Evolutionary conservation across 30 jellyfish, hydroid and myxozoan genomes (phyloP), one percentile per base, ranked within the genome.

Genomic region (Chrysaora quinquecirrha): DNA sequence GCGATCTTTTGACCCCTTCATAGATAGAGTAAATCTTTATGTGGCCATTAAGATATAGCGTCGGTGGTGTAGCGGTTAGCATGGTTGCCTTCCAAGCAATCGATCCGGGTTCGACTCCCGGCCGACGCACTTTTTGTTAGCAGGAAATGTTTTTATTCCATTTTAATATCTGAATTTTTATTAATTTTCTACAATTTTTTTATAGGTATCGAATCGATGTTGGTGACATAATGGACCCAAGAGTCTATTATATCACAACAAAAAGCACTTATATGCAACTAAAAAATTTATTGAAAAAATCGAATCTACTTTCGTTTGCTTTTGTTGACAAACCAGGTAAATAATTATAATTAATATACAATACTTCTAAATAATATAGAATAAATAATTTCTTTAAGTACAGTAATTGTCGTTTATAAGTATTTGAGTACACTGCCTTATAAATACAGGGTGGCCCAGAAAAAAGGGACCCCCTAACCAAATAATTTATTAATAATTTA

Each of bases 241-340:
- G 84, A 9, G 62, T 91, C 4, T 78, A 74, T 32, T 91, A 62
- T 89, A 91, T 75, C 3, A 54, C 96, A 0, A 85, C 96, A 46
- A 75, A 73, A 74, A 79, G 96, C 77, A 78, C 96, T 10, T 91
- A 91, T 46, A 20, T 91, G 87, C 94, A 85, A 22, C 70, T 91
- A 74, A 81, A 72, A 33, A 87, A 80, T 32, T 63, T 91, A 58
- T 78, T 91, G 70, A 61, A 80, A 35, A 86, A 69, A 31, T 73
- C 98, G 20, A 71, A 66, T 22, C 84, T 83, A 6, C 72, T 83
- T 20, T 91, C 98, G 33, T 85, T 73, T 69, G 94, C 98, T 11
- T 49, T 91, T 34, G 96, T 91, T 34, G 98, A 91, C 46, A 91
- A 81, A 35, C 98, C 89, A 70, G 98, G 98, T 91, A 38, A n/a